Conservation (phyloP, 2,888 invertebrate genomes). For the Dicyrtoma fusca region DNA sequence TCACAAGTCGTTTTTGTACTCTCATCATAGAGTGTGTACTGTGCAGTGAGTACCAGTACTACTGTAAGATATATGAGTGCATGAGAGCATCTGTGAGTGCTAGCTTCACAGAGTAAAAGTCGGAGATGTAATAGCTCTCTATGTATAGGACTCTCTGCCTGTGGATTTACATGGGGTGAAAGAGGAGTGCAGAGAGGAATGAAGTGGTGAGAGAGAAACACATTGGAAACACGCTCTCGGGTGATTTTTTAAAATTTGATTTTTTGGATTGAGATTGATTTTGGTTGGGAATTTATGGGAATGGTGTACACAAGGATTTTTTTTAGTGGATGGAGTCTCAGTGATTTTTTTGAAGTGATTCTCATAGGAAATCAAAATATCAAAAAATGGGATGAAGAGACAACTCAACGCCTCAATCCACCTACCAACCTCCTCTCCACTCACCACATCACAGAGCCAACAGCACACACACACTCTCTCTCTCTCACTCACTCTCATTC, state of each 20-base stretch:
- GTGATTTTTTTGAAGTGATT: conserved; percentile 43
- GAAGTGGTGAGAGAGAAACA: neutral
- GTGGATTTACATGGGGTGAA: neutral
- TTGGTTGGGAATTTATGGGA: conserved; percentile 46
- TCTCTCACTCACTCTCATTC: conserved; percentile 5
- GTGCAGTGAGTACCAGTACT: too few species aligned
- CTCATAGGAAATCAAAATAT: conserved; percentile 53
- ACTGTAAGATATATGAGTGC: neutral
- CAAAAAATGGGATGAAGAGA: conserved; percentile 39
- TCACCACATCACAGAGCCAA: neutral
- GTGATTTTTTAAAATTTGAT: conserved; percentile 40
- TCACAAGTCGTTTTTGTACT: neutral
- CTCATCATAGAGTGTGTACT: conserved; percentile 2
- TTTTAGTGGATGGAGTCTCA: conserved; percentile 9
- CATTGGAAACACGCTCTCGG: conserved; percentile 18
- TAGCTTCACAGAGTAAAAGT: too few species aligned
- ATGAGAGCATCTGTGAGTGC: neutral
- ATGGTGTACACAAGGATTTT: conserved; percentile 5
- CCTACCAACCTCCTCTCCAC: neutral
- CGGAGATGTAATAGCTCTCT: too few species aligned
- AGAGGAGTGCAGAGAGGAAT: neutral
- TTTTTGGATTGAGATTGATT: conserved; percentile 53
- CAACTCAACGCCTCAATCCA: conserved; percentile 17
- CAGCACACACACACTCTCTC: neutral
- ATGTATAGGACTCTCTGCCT: too few species aligned